These are phyloP conservation scores for Quadroppia sp. DNA, from an alignment of 2,888 invertebrate species.

Conservation along the genomic window DNA sequence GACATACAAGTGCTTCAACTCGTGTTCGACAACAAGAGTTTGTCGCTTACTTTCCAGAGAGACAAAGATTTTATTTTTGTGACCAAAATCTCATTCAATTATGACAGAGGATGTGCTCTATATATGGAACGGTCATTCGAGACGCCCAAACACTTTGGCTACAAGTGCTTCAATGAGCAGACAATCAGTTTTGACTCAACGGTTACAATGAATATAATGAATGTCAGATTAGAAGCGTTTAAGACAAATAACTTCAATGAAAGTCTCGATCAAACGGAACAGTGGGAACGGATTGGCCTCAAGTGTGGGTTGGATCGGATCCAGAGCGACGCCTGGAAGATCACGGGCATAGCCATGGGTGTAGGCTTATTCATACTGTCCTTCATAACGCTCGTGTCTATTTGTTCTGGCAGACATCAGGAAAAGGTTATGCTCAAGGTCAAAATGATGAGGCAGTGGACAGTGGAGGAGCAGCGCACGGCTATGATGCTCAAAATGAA, in stretches of 20 bases:
- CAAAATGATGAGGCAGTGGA: slow-evolving; percentile 23
- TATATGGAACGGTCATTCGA: neutral
- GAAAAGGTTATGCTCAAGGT: slow-evolving; percentile 12
- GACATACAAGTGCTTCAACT: neutral
- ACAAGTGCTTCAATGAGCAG: slow-evolving; percentile 18
- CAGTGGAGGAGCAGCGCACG: neutral
- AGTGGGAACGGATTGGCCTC: slow-evolving; percentile 10
- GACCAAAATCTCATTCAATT: neutral
- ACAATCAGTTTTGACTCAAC: neutral
- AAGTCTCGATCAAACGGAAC: neutral
- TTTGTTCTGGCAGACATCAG: slow-evolving; percentile 7
- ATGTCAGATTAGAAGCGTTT: slow-evolving; percentile 15
- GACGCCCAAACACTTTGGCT: neutral
- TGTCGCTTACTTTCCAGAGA: neutral
- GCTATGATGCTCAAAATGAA: no score
- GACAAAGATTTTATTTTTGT: neutral
- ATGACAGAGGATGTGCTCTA: neutral
- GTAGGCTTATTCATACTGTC: neutral
- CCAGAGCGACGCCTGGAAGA: neutral
- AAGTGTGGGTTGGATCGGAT: slow-evolving; percentile 4
- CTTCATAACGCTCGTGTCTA: neutral
- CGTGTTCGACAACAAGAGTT: neutral
- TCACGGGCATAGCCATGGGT: neutral
- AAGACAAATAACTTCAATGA: neutral
- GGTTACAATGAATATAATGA: neutral